These are phyloP conservation scores for Vicugna pacos DNA, from an alignment of 2,113 vertebrate genomes.

Conservation along the genomic window DNA sequence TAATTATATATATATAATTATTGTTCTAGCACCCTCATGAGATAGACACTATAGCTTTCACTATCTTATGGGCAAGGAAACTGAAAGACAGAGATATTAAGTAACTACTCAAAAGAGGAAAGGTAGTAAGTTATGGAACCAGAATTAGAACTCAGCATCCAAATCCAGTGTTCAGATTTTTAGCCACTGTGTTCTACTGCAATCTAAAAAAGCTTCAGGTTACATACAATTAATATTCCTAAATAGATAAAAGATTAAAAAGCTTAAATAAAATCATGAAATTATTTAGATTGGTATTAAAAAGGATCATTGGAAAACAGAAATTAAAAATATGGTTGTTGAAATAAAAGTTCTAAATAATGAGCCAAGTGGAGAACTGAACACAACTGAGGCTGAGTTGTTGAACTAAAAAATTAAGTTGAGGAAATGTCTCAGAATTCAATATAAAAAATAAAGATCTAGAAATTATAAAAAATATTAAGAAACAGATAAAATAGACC, in stretches of 20 bases:
- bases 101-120: background rate
- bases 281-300: background rate
- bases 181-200: background rate
- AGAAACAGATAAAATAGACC: background rate
- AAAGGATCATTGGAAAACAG: background rate
- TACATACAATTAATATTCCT: background rate
- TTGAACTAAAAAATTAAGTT: background rate
- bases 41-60: background rate
- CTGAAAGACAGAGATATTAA: background rate
- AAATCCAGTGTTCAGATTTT: background rate
- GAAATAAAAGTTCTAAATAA: background rate
- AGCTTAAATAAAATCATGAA: background rate
- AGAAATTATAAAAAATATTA: background rate
- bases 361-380: background rate
- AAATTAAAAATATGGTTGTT: background rate
- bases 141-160: background rate
- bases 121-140: background rate
- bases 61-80: background rate
- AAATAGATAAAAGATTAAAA: background rate
- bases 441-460: background rate
- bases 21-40: background rate
- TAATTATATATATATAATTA: background rate
- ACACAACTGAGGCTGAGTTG: background rate
- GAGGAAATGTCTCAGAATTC: background rate
- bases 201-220: background rate